phyloP scores from a whole-genome alignment of 2,797 vertebrate genomes.

The Alfaro cultratus region DNA sequence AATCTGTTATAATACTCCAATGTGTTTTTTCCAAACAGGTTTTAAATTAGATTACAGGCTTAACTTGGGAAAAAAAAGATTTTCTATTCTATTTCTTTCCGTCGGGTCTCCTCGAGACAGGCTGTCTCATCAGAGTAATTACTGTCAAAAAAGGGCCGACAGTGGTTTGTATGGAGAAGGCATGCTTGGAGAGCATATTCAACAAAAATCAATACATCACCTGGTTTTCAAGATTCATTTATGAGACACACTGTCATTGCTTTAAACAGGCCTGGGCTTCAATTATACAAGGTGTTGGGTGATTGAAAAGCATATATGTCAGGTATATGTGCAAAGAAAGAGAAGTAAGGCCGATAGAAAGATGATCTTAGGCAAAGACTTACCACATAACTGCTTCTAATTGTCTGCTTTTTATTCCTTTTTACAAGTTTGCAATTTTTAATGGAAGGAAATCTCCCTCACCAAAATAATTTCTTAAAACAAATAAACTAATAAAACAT shows the following conservation, averaged over 20 bases:
- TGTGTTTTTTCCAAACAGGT: slow-evolving; percentile 46
- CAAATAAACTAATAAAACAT: slow-evolving; percentile 47
- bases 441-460: slow-evolving; percentile 15
- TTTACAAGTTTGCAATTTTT: slow-evolving; percentile 30
- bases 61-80: slow-evolving; percentile 24
- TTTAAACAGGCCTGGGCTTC: slow-evolving; percentile 30
- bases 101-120: slow-evolving; percentile 42
- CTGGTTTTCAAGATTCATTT: slow-evolving; percentile 45
- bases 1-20: slow-evolving; percentile 58
- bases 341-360: slow-evolving; percentile 18
- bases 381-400: background rate
- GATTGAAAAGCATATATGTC: slow-evolving; percentile 47
- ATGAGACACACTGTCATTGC: slow-evolving; percentile 48
- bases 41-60: slow-evolving; percentile 64
- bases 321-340: slow-evolving; percentile 19
- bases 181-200: slow-evolving; percentile 42
- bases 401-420: slow-evolving; percentile 6
- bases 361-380: background rate
- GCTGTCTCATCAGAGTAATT: slow-evolving; percentile 54
- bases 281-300: slow-evolving; percentile 39
- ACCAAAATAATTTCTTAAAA: slow-evolving; percentile 25
- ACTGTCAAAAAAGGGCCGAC: slow-evolving; percentile 39
- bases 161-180: slow-evolving; percentile 39
- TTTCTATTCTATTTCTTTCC: slow-evolving; percentile 43
- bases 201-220: slow-evolving; percentile 65